Evolutionary conservation across 2,113 vertebrate species (phyloP).

Genomic region (Barnardius zonarius): DNA sequence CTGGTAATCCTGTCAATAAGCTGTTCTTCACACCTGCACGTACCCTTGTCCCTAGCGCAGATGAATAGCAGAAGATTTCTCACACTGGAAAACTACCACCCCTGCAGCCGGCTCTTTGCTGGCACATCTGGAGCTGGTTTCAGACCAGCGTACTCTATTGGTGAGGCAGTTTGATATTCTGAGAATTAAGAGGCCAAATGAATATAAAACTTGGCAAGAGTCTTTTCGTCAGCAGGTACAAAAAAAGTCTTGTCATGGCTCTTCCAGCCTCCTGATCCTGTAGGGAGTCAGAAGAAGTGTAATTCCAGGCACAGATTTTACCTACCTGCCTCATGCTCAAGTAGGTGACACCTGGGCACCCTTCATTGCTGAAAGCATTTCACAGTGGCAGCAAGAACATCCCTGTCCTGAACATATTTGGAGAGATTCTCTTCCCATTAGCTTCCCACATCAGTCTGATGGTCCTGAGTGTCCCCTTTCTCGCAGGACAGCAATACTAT

Average conservation of each 20-base stretch:
- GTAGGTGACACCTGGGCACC: neutral
- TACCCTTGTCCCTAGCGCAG: neutral
- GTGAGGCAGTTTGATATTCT: neutral
- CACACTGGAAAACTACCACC: neutral
- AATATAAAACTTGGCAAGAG: neutral
- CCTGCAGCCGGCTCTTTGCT: neutral
- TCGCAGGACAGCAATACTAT: neutral
- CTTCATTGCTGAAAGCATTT: neutral
- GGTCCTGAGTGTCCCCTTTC: neutral
- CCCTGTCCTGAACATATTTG: neutral
- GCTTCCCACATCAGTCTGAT: neutral
- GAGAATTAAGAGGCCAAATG: neutral
- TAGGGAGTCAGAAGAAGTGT: neutral
- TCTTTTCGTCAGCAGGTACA: neutral
- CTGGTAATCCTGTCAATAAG: neutral
- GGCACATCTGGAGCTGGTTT: neutral
- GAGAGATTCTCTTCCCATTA: neutral
- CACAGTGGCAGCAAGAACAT: neutral
- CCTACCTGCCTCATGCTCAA: neutral
- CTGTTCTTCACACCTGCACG: neutral
- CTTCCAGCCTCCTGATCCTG: neutral
- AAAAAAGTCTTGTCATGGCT: neutral
- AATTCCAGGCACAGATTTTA: neutral
- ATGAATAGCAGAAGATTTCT: neutral
- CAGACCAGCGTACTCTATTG: neutral